Evolutionary conservation across 2,888 invertebrate species (phyloP).

Genomic region (Keiferia lycopersicella): DNA sequence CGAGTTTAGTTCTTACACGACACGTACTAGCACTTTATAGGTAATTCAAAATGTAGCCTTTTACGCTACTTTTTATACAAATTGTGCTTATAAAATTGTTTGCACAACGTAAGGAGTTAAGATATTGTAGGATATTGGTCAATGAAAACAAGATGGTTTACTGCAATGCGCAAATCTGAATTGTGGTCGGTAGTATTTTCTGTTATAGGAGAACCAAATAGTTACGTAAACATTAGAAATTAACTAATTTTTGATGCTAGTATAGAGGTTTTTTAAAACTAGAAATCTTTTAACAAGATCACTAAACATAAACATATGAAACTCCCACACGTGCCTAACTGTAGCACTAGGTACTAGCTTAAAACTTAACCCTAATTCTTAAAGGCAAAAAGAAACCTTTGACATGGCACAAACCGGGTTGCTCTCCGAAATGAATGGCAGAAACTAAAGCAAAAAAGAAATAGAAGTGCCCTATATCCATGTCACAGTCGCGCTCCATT

Average conservation of each 20-base stretch:
- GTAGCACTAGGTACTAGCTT: not conserved
- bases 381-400: not conserved
- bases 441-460: not conserved
- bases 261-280: too few species aligned
- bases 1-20: slow-evolving; percentile 17
- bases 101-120: not conserved
- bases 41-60: slow-evolving; percentile 9
- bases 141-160: slow-evolving; percentile 5
- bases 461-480: slow-evolving; percentile 1
- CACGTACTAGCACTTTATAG: slow-evolving; percentile 10
- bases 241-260: too few species aligned
- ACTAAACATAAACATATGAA: too few species aligned
- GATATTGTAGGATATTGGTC: slow-evolving; percentile 5
- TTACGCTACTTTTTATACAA: slow-evolving; percentile 6
- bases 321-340: too few species aligned
- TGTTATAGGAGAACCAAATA: not conserved
- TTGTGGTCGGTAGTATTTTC: not conserved
- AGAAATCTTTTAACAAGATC: too few species aligned
- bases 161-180: slow-evolving; percentile 2
- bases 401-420: not conserved
- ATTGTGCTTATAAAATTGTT: slow-evolving; percentile 5
- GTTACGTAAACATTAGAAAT: too few species aligned
- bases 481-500: slow-evolving; percentile 16
- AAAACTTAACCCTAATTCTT: not conserved
- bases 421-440: not conserved